These are phyloP conservation scores for Pogonognathellus flavescens DNA, from an alignment of 1,140 invertebrate genomes.

Conservation along the genomic window DNA sequence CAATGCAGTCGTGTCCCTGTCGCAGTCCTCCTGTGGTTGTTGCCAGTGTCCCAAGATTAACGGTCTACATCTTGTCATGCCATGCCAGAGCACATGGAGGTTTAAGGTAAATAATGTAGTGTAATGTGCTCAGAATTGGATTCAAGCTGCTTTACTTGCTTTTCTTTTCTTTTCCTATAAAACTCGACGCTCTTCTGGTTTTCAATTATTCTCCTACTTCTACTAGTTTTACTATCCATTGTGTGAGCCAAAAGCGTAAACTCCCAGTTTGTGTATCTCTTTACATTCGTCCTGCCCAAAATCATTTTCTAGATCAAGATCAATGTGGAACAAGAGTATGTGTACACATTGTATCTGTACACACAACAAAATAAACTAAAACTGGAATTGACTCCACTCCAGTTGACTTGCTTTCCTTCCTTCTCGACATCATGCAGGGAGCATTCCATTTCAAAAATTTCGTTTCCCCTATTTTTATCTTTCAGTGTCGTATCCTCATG, in stretches of 20 bases:
- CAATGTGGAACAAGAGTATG: constrained; percentile 27
- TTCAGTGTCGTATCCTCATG: background rate
- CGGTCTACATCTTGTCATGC: constrained; percentile 40
- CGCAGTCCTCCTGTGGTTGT: constrained; percentile 25
- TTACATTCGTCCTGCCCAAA: constrained; percentile 16
- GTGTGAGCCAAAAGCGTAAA: constrained; percentile 19
- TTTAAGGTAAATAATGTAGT: constrained; percentile 40
- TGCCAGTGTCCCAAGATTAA: constrained; percentile 52
- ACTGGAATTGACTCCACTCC: background rate
- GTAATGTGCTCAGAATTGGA: constrained; percentile 38
- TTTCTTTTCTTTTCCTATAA: constrained; percentile 47
- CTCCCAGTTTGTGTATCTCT: constrained; percentile 25
- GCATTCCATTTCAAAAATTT: constrained; percentile 36
- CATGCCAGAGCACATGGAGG: constrained; percentile 34
- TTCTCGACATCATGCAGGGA: constrained; percentile 41
- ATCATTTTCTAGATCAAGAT: constrained; percentile 61
- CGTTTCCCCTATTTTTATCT: constrained; percentile 8
- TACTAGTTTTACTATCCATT: constrained; percentile 18
- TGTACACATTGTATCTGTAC: background rate
- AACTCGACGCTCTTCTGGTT: constrained; percentile 25
- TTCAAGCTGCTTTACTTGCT: constrained; percentile 55
- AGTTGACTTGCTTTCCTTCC: background rate
- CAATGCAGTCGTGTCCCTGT: constrained; percentile 41
- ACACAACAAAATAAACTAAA: background rate
- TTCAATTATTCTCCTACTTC: constrained; percentile 15